Evolutionary conservation across 2,888 invertebrate species (phyloP).

Genomic region (Thera britannica): DNA sequence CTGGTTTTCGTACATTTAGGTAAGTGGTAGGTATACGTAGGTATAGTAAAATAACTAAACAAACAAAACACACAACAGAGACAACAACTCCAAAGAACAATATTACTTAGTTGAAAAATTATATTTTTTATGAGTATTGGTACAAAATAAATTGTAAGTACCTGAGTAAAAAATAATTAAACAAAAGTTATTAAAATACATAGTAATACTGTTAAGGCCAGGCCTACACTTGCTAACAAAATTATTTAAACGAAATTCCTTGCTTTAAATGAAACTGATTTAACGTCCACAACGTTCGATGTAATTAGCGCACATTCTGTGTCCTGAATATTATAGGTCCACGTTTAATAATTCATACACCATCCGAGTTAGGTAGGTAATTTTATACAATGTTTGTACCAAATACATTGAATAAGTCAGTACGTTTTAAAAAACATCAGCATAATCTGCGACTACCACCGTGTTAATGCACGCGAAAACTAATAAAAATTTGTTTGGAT

Average conservation of each 20-base stretch:
- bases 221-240: not conserved
- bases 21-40: not conserved
- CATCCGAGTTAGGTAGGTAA: slow-evolving; percentile 2
- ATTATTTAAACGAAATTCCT: slow-evolving; percentile 17
- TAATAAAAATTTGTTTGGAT: too few species aligned
- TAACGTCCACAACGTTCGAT: not conserved
- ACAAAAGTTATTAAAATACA: not conserved
- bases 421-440: too few species aligned
- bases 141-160: too few species aligned
- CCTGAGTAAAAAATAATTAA: not conserved
- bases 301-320: slow-evolving; percentile 19
- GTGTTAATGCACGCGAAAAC: too few species aligned
- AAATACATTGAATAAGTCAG: not conserved
- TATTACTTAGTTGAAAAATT: too few species aligned
- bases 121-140: too few species aligned
- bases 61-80: too few species aligned
- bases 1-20: not conserved
- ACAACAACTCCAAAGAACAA: too few species aligned
- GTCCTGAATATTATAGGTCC: slow-evolving; percentile 17
- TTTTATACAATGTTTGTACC: slow-evolving; percentile 19
- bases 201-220: not conserved
- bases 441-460: too few species aligned
- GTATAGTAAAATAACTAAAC: not conserved
- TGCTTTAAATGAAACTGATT: slow-evolving; percentile 5
- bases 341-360: slow-evolving; percentile 19